Percentiles rank a stretch among this genome's conserved stretches.
Evolutionary conservation across 2,113 vertebrate species (phyloP).

Genomic region (Atrichornis clamosus): DNA sequence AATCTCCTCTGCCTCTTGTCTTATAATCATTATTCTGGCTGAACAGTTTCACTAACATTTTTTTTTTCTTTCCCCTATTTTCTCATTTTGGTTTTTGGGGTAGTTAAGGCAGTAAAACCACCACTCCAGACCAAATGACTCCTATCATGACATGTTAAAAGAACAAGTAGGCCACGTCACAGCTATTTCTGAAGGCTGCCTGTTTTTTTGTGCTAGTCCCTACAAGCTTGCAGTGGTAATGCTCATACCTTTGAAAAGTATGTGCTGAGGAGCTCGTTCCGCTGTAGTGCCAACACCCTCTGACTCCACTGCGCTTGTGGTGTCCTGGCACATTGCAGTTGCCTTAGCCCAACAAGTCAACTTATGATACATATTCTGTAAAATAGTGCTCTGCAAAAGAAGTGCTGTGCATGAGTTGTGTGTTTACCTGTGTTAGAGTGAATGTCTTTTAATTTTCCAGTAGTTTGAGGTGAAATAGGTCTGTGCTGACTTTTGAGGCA

Average conservation of each 20-base stretch:
- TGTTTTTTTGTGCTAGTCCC: not conserved
- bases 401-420: not conserved
- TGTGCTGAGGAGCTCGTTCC: not conserved
- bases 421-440: not conserved
- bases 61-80: not conserved
- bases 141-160: not conserved
- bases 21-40: not conserved
- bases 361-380: not conserved
- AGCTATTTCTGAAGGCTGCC: not conserved
- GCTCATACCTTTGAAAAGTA: conserved; percentile 1
- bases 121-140: not conserved
- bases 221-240: conserved; percentile 25
- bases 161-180: not conserved
- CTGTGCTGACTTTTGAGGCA: not conserved
- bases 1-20: not conserved
- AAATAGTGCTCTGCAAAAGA: not conserved
- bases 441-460: not conserved
- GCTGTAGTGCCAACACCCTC: not conserved
- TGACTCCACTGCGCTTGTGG: not conserved
- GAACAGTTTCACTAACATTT: not conserved
- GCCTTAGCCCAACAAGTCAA: not conserved
- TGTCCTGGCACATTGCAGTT: not conserved
- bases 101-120: not conserved
- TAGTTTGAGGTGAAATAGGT: not conserved
- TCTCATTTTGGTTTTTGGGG: not conserved